Evolutionary conservation across 2,888 invertebrate species (phyloP).

Genomic region (Rhamnusium bicolor): DNA sequence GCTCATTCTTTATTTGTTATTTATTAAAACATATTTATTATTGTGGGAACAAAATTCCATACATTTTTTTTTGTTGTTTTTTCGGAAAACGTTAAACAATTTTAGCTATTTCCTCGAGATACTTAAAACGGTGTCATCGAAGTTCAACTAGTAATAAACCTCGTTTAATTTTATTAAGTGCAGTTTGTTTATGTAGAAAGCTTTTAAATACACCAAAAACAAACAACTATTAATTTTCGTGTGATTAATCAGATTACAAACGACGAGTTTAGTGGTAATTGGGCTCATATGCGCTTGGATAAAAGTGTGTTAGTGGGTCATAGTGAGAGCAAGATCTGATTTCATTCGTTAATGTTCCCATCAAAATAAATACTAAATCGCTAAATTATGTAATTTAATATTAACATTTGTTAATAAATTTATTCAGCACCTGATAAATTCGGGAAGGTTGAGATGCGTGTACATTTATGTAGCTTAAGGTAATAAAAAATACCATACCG

Average conservation of each 20-base stretch:
- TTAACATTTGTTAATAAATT: not conserved
- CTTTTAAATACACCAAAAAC: not conserved
- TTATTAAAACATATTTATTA: no score
- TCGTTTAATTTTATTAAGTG: not conserved
- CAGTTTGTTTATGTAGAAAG: not conserved
- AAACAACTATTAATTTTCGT: not conserved
- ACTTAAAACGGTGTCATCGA: not conserved
- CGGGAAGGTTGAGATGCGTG: no score
- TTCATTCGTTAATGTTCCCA: not conserved
- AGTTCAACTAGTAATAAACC: not conserved
- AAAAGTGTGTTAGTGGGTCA: constrained; percentile 29
- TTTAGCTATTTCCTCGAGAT: no score
- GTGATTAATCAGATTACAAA: not conserved
- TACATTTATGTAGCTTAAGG: no score
- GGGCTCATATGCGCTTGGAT: not conserved
- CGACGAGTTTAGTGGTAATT: not conserved
- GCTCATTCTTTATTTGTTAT: no score
- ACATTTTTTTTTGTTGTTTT: no score
- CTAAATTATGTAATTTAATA: not conserved
- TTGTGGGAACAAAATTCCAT: no score
- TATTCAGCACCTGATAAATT: not conserved
- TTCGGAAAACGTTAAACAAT: no score
- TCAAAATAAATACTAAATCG: not conserved
- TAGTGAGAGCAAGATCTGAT: constrained; percentile 13
- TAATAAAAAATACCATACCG: no score